Percentiles rank a stretch among this genome's conserved stretches.
Conservation (phyloP, 2,797 vertebrate species). For the Hyperoplus immaculatus region DNA sequence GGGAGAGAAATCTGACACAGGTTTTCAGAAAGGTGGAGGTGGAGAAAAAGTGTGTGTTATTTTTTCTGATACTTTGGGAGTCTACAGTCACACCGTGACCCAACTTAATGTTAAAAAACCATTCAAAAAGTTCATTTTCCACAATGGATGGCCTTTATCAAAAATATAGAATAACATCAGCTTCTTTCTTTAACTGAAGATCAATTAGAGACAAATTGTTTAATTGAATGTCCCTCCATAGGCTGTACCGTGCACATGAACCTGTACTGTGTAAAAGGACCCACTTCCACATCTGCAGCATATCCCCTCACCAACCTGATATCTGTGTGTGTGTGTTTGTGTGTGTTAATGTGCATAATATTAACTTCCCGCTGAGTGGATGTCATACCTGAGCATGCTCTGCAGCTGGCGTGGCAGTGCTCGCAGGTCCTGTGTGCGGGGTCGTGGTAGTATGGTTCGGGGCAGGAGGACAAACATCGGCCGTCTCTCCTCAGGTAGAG, state of each 20-base stretch:
- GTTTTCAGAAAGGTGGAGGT: too few species aligned
- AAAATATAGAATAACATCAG: neutral
- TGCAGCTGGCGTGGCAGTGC: constrained; percentile 90
- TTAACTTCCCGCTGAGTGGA: constrained; percentile 17
- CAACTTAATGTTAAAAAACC: too few species aligned
- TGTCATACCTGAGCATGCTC: constrained; percentile 87
- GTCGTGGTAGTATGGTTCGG: constrained; percentile 85
- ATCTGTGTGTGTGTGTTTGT: neutral
- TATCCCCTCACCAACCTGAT: constrained; percentile 17
- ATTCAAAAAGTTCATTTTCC: too few species aligned
- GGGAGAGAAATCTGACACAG: too few species aligned
- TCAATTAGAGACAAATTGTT: neutral
- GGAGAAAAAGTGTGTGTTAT: too few species aligned
- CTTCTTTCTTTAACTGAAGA: neutral
- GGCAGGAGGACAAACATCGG: constrained; percentile 87
- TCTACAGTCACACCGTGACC: too few species aligned
- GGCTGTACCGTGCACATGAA: neutral
- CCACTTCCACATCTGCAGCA: constrained; percentile 28
- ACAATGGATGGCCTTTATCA: neutral
- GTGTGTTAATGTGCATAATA: constrained; percentile 3
- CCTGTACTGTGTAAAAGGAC: neutral
- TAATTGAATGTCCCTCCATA: neutral
- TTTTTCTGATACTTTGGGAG: too few species aligned
- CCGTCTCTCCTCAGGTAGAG: constrained; percentile 86
- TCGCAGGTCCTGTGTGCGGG: constrained; percentile 83